Evolutionary conservation across 1,140 invertebrate species (phyloP).

Genomic region (Drosophila santomea): DNA sequence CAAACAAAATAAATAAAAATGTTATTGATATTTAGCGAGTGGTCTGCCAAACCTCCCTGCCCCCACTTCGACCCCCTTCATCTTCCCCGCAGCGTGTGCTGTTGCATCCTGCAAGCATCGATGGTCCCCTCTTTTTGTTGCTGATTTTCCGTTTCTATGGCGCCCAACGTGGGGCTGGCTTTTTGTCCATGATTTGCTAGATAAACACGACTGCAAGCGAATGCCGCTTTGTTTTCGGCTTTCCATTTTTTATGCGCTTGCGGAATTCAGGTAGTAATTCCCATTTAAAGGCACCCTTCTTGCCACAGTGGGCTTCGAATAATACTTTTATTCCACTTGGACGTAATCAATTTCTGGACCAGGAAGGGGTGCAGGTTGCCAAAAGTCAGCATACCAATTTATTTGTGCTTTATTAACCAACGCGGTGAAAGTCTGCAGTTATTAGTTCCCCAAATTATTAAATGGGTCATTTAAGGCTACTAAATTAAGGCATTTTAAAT

Average conservation of each 20-base stretch:
- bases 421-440: conserved; percentile 4
- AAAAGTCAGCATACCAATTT: conserved; percentile 23
- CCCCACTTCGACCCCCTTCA: not conserved
- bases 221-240: conserved; percentile 28
- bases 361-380: not conserved
- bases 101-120: conserved; percentile 55
- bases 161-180: conserved; percentile 55
- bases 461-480: not conserved
- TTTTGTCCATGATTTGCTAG: conserved; percentile 79
- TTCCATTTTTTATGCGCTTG: conserved; percentile 64
- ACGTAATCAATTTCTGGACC: conserved; percentile 3
- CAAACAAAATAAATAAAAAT: conserved; percentile 83
- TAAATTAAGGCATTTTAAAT: not conserved
- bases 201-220: conserved; percentile 55
- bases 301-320: conserved; percentile 1
- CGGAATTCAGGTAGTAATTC: conserved; percentile 83
- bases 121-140: conserved; percentile 21
- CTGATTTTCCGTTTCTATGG: conserved; percentile 39
- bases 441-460: not conserved
- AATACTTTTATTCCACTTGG: not conserved
- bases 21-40: conserved; percentile 81
- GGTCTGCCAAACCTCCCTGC: conserved; percentile 3
- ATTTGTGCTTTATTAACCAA: conserved; percentile 46
- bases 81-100: conserved; percentile 51
- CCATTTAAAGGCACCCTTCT: conserved; percentile 58